Percentiles rank a stretch among this genome's conserved stretches.
phyloP scores from a whole-genome alignment of 2,797 vertebrate species.

The Perodicticus potto region DNA sequence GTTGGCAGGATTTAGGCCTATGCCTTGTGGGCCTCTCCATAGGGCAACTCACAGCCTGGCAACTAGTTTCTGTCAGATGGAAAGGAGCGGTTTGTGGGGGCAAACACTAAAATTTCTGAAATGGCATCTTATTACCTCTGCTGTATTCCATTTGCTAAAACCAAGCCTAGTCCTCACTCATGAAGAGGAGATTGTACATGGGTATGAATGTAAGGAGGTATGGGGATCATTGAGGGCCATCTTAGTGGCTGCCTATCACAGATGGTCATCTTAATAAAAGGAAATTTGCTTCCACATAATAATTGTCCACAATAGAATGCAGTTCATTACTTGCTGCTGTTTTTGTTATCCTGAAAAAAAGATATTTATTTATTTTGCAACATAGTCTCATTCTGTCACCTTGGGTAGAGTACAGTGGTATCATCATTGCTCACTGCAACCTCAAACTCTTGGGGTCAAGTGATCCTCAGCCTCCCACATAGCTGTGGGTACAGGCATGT shows the following conservation, averaged over 20 bases:
- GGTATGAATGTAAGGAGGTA: neutral
- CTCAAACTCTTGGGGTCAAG: too few relatives aligned
- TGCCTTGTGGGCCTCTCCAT: neutral
- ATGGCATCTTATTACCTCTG: neutral
- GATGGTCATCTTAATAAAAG: slow-evolving; percentile 23
- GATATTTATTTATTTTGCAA: too few relatives aligned
- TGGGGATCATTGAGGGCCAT: neutral
- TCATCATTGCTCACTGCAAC: too few relatives aligned
- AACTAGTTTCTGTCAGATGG: neutral
- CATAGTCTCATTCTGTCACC: too few relatives aligned
- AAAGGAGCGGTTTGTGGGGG: neutral
- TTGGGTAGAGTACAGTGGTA: too few relatives aligned
- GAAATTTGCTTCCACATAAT: neutral
- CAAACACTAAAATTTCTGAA: neutral
- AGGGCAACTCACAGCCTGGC: neutral
- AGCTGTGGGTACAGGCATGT: too few relatives aligned
- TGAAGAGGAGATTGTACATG: neutral
- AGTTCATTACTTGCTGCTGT: slow-evolving; percentile 17
- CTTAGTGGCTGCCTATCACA: neutral
- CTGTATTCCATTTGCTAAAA: slow-evolving; percentile 8
- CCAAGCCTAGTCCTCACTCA: neutral
- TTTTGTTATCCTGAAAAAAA: slow-evolving; percentile 16
- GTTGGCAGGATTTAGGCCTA: slow-evolving; percentile 35
- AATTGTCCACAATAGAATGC: neutral
- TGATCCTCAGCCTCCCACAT: too few relatives aligned